Evolutionary conservation across 2,113 vertebrate genomes (phyloP).

Genomic region (Cinclus mexicanus): DNA sequence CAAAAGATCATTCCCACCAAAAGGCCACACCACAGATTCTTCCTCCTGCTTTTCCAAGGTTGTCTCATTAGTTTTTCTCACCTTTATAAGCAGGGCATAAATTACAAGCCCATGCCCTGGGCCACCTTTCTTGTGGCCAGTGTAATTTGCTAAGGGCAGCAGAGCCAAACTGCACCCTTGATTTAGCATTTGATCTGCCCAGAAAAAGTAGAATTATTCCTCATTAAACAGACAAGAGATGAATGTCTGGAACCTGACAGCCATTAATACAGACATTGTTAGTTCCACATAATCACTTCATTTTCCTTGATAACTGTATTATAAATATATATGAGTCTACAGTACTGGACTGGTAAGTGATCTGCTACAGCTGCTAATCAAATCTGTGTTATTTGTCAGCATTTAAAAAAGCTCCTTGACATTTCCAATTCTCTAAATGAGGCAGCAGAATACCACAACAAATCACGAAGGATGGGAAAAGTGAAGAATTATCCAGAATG

Average conservation of each 20-base stretch:
- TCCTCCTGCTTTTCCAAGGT: not conserved
- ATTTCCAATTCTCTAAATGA: not conserved
- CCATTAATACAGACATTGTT: not conserved
- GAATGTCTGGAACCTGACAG: not conserved
- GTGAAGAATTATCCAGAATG: not conserved
- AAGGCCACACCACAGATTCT: not conserved
- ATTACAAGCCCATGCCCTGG: not conserved
- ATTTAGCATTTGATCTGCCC: not conserved
- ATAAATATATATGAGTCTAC: not conserved
- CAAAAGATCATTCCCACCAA: not conserved
- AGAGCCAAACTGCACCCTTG: not conserved
- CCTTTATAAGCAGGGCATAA: not conserved
- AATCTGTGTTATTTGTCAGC: not conserved
- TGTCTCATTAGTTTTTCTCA: not conserved
- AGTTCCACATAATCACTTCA: not conserved
- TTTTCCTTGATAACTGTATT: slow-evolving; percentile 18
- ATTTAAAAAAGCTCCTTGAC: not conserved
- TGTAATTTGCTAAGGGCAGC: not conserved
- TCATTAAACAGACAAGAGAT: not conserved
- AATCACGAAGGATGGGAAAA: not conserved
- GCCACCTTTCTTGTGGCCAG: not conserved
- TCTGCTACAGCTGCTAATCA: not conserved
- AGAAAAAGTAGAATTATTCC: not conserved
- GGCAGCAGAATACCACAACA: not conserved
- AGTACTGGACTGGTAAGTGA: not conserved